Evolutionary conservation across 1,140 invertebrate genomes (phyloP).

Genomic region (Panonychus citri): DNA sequence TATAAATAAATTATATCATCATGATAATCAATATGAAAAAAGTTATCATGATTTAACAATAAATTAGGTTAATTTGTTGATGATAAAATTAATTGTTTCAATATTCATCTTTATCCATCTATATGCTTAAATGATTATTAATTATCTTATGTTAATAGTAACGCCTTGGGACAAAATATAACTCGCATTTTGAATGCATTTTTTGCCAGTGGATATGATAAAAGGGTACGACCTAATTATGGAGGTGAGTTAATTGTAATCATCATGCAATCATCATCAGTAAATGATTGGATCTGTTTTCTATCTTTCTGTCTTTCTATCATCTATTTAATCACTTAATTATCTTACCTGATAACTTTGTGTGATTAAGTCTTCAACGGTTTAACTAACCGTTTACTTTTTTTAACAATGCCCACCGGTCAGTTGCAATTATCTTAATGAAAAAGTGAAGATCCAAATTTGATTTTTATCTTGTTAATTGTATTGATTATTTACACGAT

Average conservation of each 20-base stretch:
- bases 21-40: too few species aligned
- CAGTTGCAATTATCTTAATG: too few species aligned
- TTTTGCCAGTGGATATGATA: slow-evolving; percentile 82
- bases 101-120: neutral
- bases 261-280: neutral
- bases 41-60: too few species aligned
- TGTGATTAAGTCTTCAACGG: neutral
- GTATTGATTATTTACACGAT: too few species aligned
- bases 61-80: too few species aligned
- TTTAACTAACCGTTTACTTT: too few species aligned
- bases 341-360: neutral
- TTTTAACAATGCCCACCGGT: too few species aligned
- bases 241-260: slow-evolving; percentile 24
- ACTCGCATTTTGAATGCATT: slow-evolving; percentile 64
- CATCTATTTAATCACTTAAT: neutral
- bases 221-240: slow-evolving; percentile 91
- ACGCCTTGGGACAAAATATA: slow-evolving; percentile 35
- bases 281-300: neutral
- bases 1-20: too few species aligned
- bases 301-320: neutral
- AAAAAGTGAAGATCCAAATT: too few species aligned
- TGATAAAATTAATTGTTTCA: neutral
- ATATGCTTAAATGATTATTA: too few species aligned
- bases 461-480: too few species aligned
- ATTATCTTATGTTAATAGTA: neutral